Evolutionary conservation across 2,113 vertebrate species (phyloP).

Genomic region (Psettodes erumei): DNA sequence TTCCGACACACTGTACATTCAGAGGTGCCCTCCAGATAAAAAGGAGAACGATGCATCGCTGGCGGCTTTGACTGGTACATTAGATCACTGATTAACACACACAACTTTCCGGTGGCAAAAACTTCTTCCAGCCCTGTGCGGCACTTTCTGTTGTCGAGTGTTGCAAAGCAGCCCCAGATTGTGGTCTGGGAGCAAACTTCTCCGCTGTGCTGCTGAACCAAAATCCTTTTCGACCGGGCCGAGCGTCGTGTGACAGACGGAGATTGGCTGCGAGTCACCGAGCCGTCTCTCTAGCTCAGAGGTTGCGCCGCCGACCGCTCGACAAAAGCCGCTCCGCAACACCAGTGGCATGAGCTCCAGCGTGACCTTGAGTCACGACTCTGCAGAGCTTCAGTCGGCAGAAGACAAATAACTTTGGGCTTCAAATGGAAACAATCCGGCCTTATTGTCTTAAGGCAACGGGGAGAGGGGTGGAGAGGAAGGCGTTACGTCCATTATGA

Average conservation of each 20-base stretch:
- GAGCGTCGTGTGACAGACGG: constrained; percentile 29
- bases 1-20: constrained; percentile 5
- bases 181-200: no score
- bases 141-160: neutral
- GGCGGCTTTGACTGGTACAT: constrained; percentile 33
- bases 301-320: constrained; percentile 5
- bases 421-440: constrained; percentile 32
- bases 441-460: constrained; percentile 15
- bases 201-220: constrained; percentile 6
- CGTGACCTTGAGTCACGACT: constrained; percentile 23
- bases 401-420: neutral
- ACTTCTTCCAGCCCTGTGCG: neutral
- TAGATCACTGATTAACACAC: constrained; percentile 46
- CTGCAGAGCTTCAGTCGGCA: constrained; percentile 1
- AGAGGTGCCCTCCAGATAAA: constrained; percentile 22
- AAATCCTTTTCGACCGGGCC: constrained; percentile 39
- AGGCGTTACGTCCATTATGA: constrained; percentile 29
- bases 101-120: no score
- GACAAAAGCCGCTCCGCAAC: constrained; percentile 37
- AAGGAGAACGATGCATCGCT: constrained; percentile 16
- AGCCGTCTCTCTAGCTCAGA: constrained; percentile 22
- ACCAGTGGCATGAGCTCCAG: constrained; percentile 8
- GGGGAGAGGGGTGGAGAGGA: neutral
- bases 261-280: constrained; percentile 43
- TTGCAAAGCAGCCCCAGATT: constrained; percentile 2